Conservation (phyloP, 1,140 invertebrate species). For the Euglossa dilemma region DNA sequence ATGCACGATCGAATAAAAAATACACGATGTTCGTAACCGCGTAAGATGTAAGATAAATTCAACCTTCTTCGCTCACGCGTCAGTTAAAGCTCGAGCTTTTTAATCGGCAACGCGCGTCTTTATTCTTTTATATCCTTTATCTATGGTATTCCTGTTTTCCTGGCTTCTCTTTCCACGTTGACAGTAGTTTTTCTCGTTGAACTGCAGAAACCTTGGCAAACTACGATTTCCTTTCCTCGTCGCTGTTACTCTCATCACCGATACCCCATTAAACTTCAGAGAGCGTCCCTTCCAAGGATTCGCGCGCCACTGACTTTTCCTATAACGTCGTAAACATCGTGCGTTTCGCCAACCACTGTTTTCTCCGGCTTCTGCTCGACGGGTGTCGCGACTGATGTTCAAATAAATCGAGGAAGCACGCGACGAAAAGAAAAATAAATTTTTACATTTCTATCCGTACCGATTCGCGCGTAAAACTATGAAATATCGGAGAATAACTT, state of each 20-base stretch:
- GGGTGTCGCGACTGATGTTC: too few species aligned
- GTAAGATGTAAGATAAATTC: too few species aligned
- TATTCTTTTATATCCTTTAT: not conserved
- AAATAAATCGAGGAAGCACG: too few species aligned
- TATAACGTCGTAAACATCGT: not conserved
- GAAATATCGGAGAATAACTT: too few species aligned
- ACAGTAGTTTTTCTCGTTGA: conserved; percentile 6
- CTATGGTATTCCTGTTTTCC: not conserved
- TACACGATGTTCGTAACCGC: too few species aligned
- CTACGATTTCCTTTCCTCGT: not conserved
- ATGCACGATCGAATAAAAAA: too few species aligned
- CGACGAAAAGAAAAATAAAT: too few species aligned
- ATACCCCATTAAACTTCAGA: conserved; percentile 59
- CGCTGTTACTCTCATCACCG: conserved; percentile 27
- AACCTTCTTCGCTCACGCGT: too few species aligned
- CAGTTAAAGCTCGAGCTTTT: too few species aligned
- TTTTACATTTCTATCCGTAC: too few species aligned
- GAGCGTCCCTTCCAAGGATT: conserved; percentile 46
- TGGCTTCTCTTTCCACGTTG: not conserved
- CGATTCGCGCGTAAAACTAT: too few species aligned
- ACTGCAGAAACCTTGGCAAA: not conserved
- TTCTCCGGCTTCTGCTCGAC: not conserved
- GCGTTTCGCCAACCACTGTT: not conserved
- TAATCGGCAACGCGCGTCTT: not conserved
- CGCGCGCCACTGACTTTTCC: conserved; percentile 41